Base-by-base conservation (phyloP, 92 coral and sea anemone species). In the Zoanthus gigantus region DNA sequence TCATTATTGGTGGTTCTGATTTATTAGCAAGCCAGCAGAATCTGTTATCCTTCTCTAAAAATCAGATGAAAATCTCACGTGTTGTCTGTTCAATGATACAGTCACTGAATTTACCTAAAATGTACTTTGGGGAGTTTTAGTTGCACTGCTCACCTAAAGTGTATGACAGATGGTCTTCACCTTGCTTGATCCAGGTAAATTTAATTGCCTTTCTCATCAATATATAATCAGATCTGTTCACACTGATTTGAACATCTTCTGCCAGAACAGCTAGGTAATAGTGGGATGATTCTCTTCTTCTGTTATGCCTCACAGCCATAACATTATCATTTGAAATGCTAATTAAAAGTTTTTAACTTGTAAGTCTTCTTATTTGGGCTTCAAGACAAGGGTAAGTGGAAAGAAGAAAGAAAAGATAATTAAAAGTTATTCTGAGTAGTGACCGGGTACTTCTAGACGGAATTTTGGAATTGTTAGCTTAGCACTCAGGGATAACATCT, bases 201-300 rank as follows among this genome's bases (percentile, higher is more conserved):
- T 68, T 17, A 65, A 75, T 82, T 52, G 73, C 88, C 23, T 91
- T 77, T 56, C 37, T 23, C 23, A 23, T 23, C 23, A 23, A 29
- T 32, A 84, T 28, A 46, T 65, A 91, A 45, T 71, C 85, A 68
- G 83, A 86, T 69, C 61, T 89, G 68, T 50, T 71, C 61, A 73
- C 83, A 47, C 61, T 83, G 46, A 72, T 67, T 72, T 68, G 87
- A 18, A 88, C 92, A 72, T 91, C 89, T 42, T 91, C 82, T 53
- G 72, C 29, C 32, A 83, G 68, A 88, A 72, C 78, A 31, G 91
- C 94, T 34, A 88, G 60, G 89, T 91, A 91, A 73, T 83, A 89
- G 1, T 88, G 94, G 47, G 84, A 84, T 14, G 85, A 76, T 78
- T 88, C 85, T 78, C 88, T 69, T 58, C 90, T 83, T n/a, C 83